A percentile compares a stretch with the other conserved stretches of the same genome.
phyloP scores from a whole-genome alignment of 2,113 vertebrate species.

The Chloebia gouldiae region DNA sequence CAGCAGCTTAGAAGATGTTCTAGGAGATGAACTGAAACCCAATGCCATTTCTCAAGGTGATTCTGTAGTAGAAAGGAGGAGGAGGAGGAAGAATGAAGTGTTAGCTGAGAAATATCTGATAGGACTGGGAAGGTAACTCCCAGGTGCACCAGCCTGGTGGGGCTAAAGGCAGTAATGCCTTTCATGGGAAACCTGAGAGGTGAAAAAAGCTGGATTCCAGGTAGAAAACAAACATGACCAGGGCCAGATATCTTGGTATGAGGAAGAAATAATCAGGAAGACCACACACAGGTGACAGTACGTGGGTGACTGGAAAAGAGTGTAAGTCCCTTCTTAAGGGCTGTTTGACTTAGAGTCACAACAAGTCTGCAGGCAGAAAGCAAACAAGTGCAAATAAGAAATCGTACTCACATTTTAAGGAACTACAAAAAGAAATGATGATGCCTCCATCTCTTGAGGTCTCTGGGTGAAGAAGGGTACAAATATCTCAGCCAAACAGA shows the following conservation, averaged over 20 bases:
- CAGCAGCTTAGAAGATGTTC: background rate
- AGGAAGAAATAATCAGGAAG: background rate
- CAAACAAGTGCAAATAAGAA: background rate
- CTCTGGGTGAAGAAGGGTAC: background rate
- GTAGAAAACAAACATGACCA: background rate
- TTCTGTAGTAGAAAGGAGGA: background rate
- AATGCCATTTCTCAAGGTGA: background rate
- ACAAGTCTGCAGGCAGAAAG: background rate
- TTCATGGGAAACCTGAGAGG: background rate
- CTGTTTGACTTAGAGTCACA: background rate
- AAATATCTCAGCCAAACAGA: background rate
- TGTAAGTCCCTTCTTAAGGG: background rate
- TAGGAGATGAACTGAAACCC: background rate
- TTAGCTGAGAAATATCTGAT: background rate
- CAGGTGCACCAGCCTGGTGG: background rate
- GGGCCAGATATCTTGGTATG: background rate
- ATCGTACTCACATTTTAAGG: background rate
- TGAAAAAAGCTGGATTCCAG: background rate
- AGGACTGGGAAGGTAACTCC: background rate
- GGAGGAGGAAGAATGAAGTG: background rate
- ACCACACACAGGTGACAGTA: background rate
- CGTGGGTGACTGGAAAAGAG: background rate
- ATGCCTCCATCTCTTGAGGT: background rate
- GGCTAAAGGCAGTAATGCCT: background rate
- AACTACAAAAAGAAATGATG: background rate